phyloP scores from a whole-genome alignment of 2,113 vertebrate genomes.

The Pholis gunnellus region DNA sequence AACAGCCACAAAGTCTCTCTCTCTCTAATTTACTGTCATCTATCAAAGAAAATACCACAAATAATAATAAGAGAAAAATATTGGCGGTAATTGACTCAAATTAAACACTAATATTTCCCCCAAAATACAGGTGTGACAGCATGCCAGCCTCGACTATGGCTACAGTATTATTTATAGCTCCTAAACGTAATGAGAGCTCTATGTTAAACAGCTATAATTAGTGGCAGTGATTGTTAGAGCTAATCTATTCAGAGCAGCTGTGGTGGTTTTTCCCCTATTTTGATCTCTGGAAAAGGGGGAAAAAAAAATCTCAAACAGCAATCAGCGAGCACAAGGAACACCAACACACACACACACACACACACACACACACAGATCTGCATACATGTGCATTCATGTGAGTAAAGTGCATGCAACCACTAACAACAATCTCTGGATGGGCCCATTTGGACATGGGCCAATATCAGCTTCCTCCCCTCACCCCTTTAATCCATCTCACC shows the following conservation, averaged over 20 bases:
- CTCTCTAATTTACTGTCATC: neutral
- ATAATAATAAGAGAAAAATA: neutral
- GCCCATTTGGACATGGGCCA: neutral
- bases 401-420: neutral
- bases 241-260: slow-evolving; percentile 80
- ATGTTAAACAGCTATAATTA: slow-evolving; percentile 81
- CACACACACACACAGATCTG: slow-evolving; percentile 9
- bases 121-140: slow-evolving; percentile 17
- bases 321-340: slow-evolving; percentile 23
- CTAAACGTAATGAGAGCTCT: slow-evolving; percentile 71
- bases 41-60: neutral
- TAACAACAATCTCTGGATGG: no score
- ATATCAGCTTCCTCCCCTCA: neutral
- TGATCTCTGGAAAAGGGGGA: slow-evolving; percentile 68
- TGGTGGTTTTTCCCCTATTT: slow-evolving; percentile 73
- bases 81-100: neutral
- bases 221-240: slow-evolving; percentile 72
- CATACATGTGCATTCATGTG: neutral
- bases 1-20: neutral
- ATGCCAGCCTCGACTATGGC: slow-evolving; percentile 25
- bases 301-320: slow-evolving; percentile 30
- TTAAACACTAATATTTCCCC: neutral
- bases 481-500: slow-evolving; percentile 77
- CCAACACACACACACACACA: neutral
- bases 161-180: slow-evolving; percentile 68